Evolutionary conservation across 1,140 invertebrate species (phyloP).

Genomic region (Varroa destructor): DNA sequence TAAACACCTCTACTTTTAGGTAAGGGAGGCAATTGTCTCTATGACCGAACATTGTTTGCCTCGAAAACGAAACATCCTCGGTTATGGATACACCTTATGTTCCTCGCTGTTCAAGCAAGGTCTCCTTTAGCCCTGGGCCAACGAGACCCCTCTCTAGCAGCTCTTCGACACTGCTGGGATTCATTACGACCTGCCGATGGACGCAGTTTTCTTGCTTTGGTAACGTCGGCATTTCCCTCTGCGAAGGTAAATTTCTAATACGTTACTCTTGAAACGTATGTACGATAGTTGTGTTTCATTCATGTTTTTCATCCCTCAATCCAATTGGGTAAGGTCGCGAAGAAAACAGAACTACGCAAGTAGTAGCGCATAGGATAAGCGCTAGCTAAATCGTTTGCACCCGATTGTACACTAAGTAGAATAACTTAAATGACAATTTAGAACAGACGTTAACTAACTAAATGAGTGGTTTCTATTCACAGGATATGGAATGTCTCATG

Average conservation of each 20-base stretch:
- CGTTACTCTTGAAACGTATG: not conserved
- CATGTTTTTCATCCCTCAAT: too few species aligned
- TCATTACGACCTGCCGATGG: conserved; percentile 69
- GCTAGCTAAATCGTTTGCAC: too few species aligned
- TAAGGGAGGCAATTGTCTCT: conserved; percentile 73
- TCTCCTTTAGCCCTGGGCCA: conserved; percentile 64
- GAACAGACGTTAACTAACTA: not conserved
- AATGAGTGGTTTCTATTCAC: conserved; percentile 27
- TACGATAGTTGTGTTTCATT: too few species aligned
- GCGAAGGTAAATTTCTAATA: conserved; percentile 49
- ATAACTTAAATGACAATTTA: too few species aligned
- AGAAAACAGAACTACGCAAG: too few species aligned
- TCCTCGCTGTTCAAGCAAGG: conserved; percentile 68
- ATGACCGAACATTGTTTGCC: conserved; percentile 65
- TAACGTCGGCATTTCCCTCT: conserved; percentile 79
- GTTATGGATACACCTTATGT: conserved; percentile 89
- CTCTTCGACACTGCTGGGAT: conserved; percentile 80
- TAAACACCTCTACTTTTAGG: conserved; percentile 34
- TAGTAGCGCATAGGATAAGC: too few species aligned
- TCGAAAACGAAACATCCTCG: conserved; percentile 71
- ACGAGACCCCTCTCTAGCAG: conserved; percentile 63
- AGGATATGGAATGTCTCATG: conserved; percentile 70
- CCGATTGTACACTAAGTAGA: too few species aligned
- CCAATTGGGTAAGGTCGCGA: too few species aligned
- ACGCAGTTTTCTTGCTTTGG: conserved; percentile 71